Evolutionary conservation across 1,140 invertebrate species (phyloP), one percentile per base, ranked within the genome.

Genomic region (Drosophila pandora): DNA sequence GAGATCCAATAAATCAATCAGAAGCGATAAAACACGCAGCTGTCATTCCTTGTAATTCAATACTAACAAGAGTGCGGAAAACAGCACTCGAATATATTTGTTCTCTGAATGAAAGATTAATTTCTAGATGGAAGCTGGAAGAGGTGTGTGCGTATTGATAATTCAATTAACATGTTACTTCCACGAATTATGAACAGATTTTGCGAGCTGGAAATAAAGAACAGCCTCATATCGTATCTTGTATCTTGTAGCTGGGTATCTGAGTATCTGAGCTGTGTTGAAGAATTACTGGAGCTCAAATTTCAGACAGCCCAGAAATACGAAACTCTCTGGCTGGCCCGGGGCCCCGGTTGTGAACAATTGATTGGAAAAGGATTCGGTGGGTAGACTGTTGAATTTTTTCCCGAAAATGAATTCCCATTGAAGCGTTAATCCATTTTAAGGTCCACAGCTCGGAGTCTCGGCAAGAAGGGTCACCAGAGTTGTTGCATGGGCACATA

Each of bases 131-230:
- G 50, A 45, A 45, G 59, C 37, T 61, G 23, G 32, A 49, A 53
- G 52, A 41, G 53, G 82, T 82, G 81, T 77, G 83, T 81, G 74
- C 60, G 49, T 58, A 79, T 73, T 73, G 79, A 87, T 87, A 88
- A 79, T 75, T 70, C 83, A 88, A 87, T 87, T 87, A 87, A 87
- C 79, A 88, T 73, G 70, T 88, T 87, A 73, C 79, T 87, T 87
- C 83, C 72, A 76, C 75, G 83, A 87, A 87, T 84, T 81, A 68
- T 81, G 68, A 75, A 50, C 53, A 79, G 75, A 88, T 87, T 82
- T 83, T 76, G 72, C 64, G 76, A 65, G 73, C 68, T 75, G 39
- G 60, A 77, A 37, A 69, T 41, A 41, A 49, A 50, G 23, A 13
- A 22, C 17, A 25, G 22, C 47, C 32, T 47, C n/a, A 21, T 21